These are phyloP conservation scores for Cremastobaeus sp. DNA, from an alignment of 2,888 invertebrate genomes.

Conservation along the genomic window DNA sequence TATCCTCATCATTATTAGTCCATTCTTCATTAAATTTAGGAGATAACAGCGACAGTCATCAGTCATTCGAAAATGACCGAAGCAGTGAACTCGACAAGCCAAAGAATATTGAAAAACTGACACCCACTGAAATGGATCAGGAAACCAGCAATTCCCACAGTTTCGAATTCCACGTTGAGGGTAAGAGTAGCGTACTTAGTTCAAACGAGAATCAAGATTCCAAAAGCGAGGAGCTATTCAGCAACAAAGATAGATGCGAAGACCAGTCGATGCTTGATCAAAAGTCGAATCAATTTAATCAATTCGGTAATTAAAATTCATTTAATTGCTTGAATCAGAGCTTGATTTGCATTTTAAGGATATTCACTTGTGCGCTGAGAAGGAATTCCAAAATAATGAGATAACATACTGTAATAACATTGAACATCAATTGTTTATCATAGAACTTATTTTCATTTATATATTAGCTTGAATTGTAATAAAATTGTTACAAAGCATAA, in stretches of 20 bases:
- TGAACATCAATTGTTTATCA: too few species aligned
- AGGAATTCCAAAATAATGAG: too few species aligned
- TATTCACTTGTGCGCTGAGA: too few species aligned
- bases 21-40: conserved; percentile 51
- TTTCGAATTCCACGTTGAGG: conserved; percentile 31
- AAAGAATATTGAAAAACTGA: conserved; percentile 56
- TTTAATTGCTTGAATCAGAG: background rate
- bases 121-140: conserved; percentile 53
- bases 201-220: conserved; percentile 47
- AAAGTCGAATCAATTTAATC: conserved; percentile 30
- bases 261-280: conserved; percentile 41
- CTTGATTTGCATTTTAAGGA: too few species aligned
- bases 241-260: conserved; percentile 62
- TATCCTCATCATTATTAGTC: conserved; percentile 51
- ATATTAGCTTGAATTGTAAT: too few species aligned
- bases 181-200: conserved; percentile 20
- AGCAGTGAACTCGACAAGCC: conserved; percentile 49
- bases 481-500: too few species aligned
- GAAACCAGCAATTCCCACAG: conserved; percentile 36
- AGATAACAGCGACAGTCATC: conserved; percentile 41
- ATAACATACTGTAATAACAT: too few species aligned
- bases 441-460: too few species aligned
- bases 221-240: conserved; percentile 60
- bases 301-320: conserved; percentile 39
- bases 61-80: conserved; percentile 39